These are phyloP conservation scores for Toxotes lorentzi DNA, from an alignment of 2,797 vertebrate species.

Conservation along the genomic window DNA sequence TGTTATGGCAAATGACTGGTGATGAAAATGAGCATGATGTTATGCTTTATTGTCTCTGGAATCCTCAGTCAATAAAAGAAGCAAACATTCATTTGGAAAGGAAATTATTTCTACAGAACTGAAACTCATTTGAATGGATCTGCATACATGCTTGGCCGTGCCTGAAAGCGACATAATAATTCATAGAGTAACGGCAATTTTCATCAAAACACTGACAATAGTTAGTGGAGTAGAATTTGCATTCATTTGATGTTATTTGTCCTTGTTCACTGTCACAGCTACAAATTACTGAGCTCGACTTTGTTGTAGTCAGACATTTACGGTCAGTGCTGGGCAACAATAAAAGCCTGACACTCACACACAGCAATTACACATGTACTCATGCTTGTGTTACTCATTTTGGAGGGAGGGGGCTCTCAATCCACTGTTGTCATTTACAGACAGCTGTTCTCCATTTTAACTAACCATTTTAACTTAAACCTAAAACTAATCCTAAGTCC, in stretches of 20 bases:
- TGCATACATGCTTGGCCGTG: constrained; percentile 27
- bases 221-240: constrained; percentile 43
- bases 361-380: constrained; percentile 17
- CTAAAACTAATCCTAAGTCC: not conserved
- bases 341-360: constrained; percentile 22
- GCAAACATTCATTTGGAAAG: constrained; percentile 47
- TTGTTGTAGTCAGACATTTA: constrained; percentile 35
- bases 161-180: constrained; percentile 55
- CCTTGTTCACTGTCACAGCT: constrained; percentile 35
- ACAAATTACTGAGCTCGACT: constrained; percentile 46
- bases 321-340: not conserved
- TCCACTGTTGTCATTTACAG: constrained; percentile 6
- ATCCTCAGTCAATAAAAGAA: constrained; percentile 47
- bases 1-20: constrained; percentile 27
- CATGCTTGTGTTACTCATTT: constrained; percentile 6
- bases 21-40: constrained; percentile 42
- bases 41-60: constrained; percentile 47
- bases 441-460: not conserved
- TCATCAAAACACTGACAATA: constrained; percentile 45
- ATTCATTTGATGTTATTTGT: constrained; percentile 57
- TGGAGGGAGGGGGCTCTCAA: constrained; percentile 3
- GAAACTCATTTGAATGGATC: constrained; percentile 39
- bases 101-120: constrained; percentile 58
- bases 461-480: not conserved
- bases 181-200: constrained; percentile 50